A percentile compares a stretch with the other conserved stretches of the same genome.
phyloP scores from a whole-genome alignment of 2,113 vertebrate species.

The Thalassarche chlororhynchos region DNA sequence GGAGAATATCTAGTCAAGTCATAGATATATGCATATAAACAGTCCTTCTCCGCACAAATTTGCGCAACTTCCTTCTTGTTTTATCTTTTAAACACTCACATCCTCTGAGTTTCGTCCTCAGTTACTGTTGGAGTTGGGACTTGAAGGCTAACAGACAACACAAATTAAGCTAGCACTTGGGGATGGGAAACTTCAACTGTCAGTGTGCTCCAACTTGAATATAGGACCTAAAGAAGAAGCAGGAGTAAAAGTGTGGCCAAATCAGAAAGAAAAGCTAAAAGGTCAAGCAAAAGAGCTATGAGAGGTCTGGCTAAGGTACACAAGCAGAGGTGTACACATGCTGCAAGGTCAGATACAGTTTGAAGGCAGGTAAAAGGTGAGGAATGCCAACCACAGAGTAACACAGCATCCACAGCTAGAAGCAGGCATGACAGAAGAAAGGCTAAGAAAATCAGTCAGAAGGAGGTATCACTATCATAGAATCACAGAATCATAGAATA shows the following conservation, averaged over 20 bases:
- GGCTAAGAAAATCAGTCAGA: background rate
- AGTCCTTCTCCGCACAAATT: background rate
- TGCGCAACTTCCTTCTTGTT: background rate
- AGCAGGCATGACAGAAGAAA: background rate
- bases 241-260: background rate
- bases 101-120: background rate
- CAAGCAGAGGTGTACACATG: background rate
- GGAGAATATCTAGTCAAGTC: background rate
- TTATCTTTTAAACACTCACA: background rate
- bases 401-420: background rate
- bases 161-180: background rate
- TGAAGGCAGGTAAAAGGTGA: background rate
- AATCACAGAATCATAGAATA: no score
- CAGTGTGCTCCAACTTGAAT: background rate
- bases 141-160: background rate
- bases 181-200: background rate
- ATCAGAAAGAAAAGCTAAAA: background rate
- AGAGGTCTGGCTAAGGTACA: background rate
- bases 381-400: background rate
- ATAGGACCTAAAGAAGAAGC: background rate
- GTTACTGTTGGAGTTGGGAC: background rate
- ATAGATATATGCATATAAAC: background rate
- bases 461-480: background rate
- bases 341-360: background rate
- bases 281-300: background rate